A percentile compares a stretch with the other conserved stretches of the same genome.
Conservation (phyloP, 2,888 invertebrate genomes). For the Meghimatium bilineatum region DNA sequence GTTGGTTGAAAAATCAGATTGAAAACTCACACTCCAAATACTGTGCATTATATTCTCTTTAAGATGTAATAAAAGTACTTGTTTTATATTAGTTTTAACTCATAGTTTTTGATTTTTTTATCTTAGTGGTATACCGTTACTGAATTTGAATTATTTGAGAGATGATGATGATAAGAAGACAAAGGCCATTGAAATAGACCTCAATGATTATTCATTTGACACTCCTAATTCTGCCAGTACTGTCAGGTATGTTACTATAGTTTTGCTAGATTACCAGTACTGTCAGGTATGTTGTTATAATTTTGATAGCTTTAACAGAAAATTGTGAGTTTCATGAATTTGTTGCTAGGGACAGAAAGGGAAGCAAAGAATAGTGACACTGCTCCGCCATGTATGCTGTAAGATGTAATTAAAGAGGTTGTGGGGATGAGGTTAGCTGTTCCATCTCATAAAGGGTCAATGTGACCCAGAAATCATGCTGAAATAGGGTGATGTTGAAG, state of each 20-base stretch:
- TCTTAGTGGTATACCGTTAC: slow-evolving; percentile 57
- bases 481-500: no score
- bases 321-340: no score
- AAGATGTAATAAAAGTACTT: neutral
- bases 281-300: slow-evolving; percentile 58
- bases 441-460: no score
- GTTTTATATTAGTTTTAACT: neutral
- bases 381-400: no score
- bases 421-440: no score
- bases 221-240: slow-evolving; percentile 63
- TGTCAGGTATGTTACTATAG: slow-evolving; percentile 58
- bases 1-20: no score
- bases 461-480: no score
- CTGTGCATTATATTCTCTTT: neutral
- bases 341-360: no score
- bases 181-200: slow-evolving; percentile 57
- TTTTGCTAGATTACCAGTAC: slow-evolving; percentile 63
- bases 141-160: slow-evolving; percentile 65
- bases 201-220: slow-evolving; percentile 63
- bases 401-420: no score
- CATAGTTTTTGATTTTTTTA: neutral
- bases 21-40: neutral
- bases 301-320: no score
- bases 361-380: no score
- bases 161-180: slow-evolving; percentile 58